Conservation (phyloP, 2,797 vertebrate species). For the Scarus forsteni region DNA sequence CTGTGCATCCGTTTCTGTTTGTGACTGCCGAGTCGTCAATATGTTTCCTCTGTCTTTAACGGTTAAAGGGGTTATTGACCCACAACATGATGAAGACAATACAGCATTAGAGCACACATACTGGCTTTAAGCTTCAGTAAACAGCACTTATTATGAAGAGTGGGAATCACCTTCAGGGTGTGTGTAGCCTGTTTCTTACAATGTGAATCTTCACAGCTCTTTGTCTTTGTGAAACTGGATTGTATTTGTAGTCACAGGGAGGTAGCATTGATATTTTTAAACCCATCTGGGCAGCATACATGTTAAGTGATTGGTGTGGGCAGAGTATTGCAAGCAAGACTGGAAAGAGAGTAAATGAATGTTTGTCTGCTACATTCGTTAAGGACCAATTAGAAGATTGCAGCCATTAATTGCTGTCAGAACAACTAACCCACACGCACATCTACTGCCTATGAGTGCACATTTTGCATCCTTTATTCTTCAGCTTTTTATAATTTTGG, state of each 20-base stretch:
- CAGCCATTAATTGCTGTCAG: no score
- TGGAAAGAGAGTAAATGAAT: no score
- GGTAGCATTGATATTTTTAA: background rate
- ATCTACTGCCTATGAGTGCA: no score
- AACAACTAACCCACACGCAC: no score
- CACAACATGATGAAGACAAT: conserved; percentile 38
- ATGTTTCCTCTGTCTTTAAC: conserved; percentile 13
- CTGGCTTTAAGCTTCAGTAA: conserved; percentile 36
- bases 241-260: background rate
- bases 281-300: no score
- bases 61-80: conserved; percentile 45
- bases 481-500: no score
- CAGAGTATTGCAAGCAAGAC: no score
- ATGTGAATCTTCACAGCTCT: conserved; percentile 4
- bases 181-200: background rate
- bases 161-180: background rate
- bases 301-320: no score
- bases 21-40: background rate
- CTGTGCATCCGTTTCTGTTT: conserved; percentile 12
- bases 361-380: no score
- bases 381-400: no score
- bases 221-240: background rate
- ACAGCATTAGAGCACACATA: conserved; percentile 28
- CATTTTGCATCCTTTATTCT: no score
- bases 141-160: conserved; percentile 31